Evolutionary conservation across 2,888 invertebrate species (phyloP), one percentile per base, ranked within the genome.

Genomic region (Bruchidius siliquastri): DNA sequence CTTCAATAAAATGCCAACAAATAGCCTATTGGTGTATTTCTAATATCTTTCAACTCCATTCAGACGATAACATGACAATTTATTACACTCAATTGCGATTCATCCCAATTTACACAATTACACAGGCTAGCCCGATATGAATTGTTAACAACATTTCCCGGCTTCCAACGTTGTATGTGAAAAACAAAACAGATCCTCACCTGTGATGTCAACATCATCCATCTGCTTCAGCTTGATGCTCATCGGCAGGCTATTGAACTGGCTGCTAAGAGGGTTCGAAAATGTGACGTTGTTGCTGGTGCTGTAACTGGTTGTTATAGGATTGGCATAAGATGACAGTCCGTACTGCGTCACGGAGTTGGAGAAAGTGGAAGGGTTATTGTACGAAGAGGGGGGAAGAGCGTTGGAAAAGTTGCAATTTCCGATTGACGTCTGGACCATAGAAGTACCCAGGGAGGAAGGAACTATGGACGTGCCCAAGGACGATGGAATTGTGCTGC

Each of bases 201-300:
- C 49, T 13, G 49, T 49, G 18, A 92, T 88, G 81, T 93, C 93
- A 76, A 92, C 91, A 84, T 93, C 93, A 80, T 93, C 93, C 84
- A 92, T 87, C 76, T 92, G 91, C 86, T 93, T 93, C 85, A 92
- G 87, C 86, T 93, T 93, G 88, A 91, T 90, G 32, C 88, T 87
- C 78, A 85, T 90, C 4, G 85, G 82, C 79, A 87, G 88, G 86
- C 86, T 90, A 88, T 85, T 92, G 85, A 82, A 90, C 87, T 84
- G 90, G 84, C 79, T 90, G 86, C 79, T 87, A 76, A 92, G 85
- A 21, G 92, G 92, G 82, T 92, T 92, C 75, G 92, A 90, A 81
- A 92, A 93, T 2, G 91, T 91, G 21, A 89, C 84, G 85, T 88
- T 83, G 84, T 88, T 84, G 83, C 84, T 81, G 76, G 81, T 81